Conservation (phyloP, 2,113 vertebrate species). For the Apodemus speciosus region DNA sequence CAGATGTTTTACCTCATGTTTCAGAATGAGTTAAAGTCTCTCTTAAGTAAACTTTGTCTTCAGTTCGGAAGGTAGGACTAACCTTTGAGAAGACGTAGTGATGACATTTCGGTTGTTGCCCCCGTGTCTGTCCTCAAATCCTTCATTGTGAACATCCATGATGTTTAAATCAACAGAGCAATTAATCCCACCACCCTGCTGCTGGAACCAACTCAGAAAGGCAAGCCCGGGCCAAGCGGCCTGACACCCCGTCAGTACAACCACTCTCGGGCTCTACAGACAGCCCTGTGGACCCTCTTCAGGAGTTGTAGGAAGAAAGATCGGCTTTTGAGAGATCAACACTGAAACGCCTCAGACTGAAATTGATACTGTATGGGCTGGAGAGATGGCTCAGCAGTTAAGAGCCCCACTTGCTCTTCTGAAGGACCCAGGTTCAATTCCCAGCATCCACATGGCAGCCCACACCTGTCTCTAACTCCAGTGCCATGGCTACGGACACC, state of each 20-base stretch:
- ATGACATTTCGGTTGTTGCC: fast-evolving
- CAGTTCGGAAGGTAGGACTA: background rate
- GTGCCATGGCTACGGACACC: background rate
- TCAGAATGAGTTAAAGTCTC: background rate
- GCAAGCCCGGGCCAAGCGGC: background rate
- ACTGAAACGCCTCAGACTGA: background rate
- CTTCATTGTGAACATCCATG: background rate
- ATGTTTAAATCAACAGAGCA: fast-evolving
- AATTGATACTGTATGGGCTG: background rate
- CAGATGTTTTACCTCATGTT: background rate
- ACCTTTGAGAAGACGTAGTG: too few relatives aligned
- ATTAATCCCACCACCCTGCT: background rate
- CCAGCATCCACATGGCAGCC: background rate
- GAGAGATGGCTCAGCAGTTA: background rate
- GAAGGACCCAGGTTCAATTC: background rate
- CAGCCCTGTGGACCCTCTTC: background rate
- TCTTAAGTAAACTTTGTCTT: background rate
- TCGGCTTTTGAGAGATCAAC: background rate
- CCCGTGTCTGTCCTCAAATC: fast-evolving
- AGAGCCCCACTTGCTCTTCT: background rate
- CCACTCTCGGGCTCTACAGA: fast-evolving
- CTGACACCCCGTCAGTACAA: background rate
- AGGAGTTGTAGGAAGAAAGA: background rate
- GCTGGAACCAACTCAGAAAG: background rate
- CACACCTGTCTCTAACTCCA: background rate